phyloP scores from a whole-genome alignment of 2,797 vertebrate genomes.

The Bryconaethiops microstoma region DNA sequence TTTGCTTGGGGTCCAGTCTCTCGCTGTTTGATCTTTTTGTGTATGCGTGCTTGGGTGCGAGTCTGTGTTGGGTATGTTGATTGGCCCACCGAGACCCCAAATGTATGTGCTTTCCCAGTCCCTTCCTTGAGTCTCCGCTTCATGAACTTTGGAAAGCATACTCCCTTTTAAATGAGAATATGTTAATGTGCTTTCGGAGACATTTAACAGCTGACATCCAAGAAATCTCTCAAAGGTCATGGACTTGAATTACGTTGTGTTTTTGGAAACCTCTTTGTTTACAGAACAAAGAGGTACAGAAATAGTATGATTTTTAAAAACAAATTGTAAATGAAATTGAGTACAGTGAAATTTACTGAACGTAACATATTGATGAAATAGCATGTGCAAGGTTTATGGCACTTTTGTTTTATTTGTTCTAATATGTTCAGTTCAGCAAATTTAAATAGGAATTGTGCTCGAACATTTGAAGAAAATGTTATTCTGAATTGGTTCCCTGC shows the following conservation, averaged over 20 bases:
- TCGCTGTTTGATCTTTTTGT: slow-evolving; percentile 74
- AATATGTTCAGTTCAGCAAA: too few species aligned
- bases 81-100: slow-evolving; percentile 19
- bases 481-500: too few species aligned
- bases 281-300: too few species aligned
- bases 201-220: slow-evolving; percentile 1
- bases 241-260: slow-evolving; percentile 50
- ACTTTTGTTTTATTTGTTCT: too few species aligned
- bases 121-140: neutral
- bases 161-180: slow-evolving; percentile 10
- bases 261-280: slow-evolving; percentile 46
- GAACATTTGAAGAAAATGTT: too few species aligned
- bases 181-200: neutral
- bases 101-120: slow-evolving; percentile 18
- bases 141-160: slow-evolving; percentile 8
- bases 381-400: too few species aligned
- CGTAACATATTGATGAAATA: too few species aligned
- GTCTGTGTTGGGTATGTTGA: slow-evolving; percentile 13
- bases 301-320: neutral
- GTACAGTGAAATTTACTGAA: too few species aligned
- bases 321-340: too few species aligned
- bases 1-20: slow-evolving; percentile 72
- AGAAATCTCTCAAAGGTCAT: slow-evolving; percentile 28
- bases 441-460: too few species aligned
- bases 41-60: slow-evolving; percentile 2